Evolutionary conservation across 2,113 vertebrate species (phyloP).

Genomic region (Megalops atlanticus): DNA sequence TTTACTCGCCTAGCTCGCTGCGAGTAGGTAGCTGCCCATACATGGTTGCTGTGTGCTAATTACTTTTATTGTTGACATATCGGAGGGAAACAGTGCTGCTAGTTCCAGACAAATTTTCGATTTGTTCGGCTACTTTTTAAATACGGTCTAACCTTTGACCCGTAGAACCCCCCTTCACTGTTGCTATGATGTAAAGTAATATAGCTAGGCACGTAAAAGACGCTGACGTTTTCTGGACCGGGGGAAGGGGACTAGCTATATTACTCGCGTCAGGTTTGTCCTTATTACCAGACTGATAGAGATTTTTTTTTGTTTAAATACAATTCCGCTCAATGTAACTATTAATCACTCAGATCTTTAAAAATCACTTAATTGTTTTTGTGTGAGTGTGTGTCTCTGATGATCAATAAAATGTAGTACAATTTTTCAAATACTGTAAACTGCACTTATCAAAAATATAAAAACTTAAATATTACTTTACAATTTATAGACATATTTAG

Average conservation of each 20-base stretch:
- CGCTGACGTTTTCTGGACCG: not conserved
- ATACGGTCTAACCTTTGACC: slow-evolving; percentile 24
- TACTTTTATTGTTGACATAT: not conserved
- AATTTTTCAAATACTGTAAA: not conserved
- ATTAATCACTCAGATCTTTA: not conserved
- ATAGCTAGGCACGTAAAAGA: not conserved
- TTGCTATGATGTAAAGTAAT: slow-evolving; percentile 24
- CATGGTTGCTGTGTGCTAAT: not conserved
- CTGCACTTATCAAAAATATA: not conserved
- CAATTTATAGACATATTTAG: not conserved
- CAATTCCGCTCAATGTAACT: not conserved
- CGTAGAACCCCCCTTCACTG: not conserved
- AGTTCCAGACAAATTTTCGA: not conserved
- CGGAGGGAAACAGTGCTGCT: not conserved
- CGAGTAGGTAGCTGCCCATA: slow-evolving; percentile 14
- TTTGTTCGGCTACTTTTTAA: not conserved
- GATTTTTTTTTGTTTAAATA: not conserved
- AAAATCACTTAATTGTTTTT: not conserved
- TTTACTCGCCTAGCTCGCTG: not conserved
- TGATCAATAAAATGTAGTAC: not conserved
- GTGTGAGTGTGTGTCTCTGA: not conserved
- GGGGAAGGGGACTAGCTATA: not conserved
- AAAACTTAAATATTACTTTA: not conserved
- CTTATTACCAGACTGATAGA: not conserved
- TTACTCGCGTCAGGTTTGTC: not conserved